Evolutionary conservation across 2,113 vertebrate species (phyloP).

Genomic region (Mirza zaza): DNA sequence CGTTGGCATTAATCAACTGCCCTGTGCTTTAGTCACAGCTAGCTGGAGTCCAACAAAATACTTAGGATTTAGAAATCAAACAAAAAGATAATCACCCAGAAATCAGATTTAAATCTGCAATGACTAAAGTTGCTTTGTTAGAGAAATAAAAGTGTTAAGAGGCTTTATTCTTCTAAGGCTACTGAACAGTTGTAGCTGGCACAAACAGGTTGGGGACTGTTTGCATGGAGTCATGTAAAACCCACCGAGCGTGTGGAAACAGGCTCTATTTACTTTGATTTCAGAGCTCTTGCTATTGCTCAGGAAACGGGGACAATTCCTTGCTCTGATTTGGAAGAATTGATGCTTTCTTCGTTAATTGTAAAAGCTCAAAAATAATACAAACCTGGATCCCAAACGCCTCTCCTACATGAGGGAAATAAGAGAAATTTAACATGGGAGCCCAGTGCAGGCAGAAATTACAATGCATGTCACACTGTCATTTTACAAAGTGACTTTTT

Average conservation of each 20-base stretch:
- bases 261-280: slow-evolving; percentile 63
- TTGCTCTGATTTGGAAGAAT: slow-evolving; percentile 33
- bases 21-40: slow-evolving; percentile 73
- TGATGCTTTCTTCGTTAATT: slow-evolving; percentile 44
- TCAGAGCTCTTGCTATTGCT: slow-evolving; percentile 55
- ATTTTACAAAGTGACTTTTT: slow-evolving; percentile 83
- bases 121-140: slow-evolving; percentile 73
- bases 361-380: slow-evolving; percentile 66
- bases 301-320: slow-evolving; percentile 44
- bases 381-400: background rate
- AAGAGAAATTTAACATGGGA: slow-evolving; percentile 22
- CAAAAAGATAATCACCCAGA: slow-evolving; percentile 82
- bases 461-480: slow-evolving; percentile 73
- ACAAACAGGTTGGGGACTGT: slow-evolving; percentile 69
- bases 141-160: slow-evolving; percentile 73
- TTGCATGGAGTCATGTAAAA: slow-evolving; percentile 68
- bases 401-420: slow-evolving; percentile 36
- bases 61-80: slow-evolving; percentile 83
- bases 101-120: slow-evolving; percentile 80
- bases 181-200: slow-evolving; percentile 69
- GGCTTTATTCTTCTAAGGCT: slow-evolving; percentile 71
- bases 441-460: slow-evolving; percentile 47
- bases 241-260: slow-evolving; percentile 60
- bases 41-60: slow-evolving; percentile 76
- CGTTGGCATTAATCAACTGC: slow-evolving; percentile 71